Evolutionary conservation across 2,888 invertebrate genomes (phyloP), one percentile per base, ranked within the genome.

Genomic region (Orthonychiurus folsomi): DNA sequence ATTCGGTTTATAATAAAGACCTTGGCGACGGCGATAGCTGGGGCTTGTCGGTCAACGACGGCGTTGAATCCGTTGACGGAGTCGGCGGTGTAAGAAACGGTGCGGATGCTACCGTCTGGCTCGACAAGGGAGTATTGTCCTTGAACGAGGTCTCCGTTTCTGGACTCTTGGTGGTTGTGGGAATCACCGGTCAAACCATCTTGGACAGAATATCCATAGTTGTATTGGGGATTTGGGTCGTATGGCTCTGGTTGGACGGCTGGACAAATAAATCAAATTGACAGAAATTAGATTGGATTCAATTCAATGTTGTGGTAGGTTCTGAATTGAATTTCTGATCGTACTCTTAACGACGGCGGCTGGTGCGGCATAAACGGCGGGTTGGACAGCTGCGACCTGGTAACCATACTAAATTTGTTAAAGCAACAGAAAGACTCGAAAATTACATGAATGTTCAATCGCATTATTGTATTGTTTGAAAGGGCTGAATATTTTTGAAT

Each of bases 201-300:
- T 23, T 52, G 21, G 20, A 52, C n/a, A 63, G 65, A 64, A 63
- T 71, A 69, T 58, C 64, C 66, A 59, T 66, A 67, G 60, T 63
- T 62, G 66, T 67, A 69, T 66, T 69, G 66, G 60, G 67, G 66
- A 53, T 69, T 63, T 18, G 69, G 63, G 59, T 66, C 67, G 50
- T 61, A 69, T 15, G 64, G 66, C 60, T 70, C 67, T 23, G 61
- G 20, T 59, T 61, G 67, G 20, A 62, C 62, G 55, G 68, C 63
- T 12, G 26, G n/a, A n/a, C n/a, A n/a, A n/a, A n/a, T 5, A 37
- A 37, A 15, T 9, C 5, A 15, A 37, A 37, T 9, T 37, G 37
- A 9, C 15, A 15, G 37, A 37, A 37, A 37, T 37, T 37, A 5
- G 5, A 15, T 9, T 37, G 5, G 37, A 37, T 37, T 37, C 15